These are phyloP conservation scores for Musca vetustissima DNA, from an alignment of 1,140 invertebrate genomes.

Conservation along the genomic window DNA sequence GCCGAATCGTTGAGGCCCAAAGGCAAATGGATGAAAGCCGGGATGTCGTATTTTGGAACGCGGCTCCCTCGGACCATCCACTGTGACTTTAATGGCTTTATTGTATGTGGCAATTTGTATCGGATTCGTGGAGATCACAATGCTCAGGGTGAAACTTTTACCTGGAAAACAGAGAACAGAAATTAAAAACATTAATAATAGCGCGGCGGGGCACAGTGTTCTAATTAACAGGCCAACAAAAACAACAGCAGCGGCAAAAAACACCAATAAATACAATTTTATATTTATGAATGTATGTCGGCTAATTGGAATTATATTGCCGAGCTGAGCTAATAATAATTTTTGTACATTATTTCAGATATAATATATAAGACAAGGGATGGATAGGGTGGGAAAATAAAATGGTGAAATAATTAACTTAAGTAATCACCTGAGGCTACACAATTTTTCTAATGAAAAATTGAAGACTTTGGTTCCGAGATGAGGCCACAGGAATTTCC, in stretches of 20 bases:
- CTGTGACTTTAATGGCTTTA: conserved; percentile 98
- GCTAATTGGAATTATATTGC: too few species aligned
- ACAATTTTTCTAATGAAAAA: too few species aligned
- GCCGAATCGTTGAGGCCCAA: conserved; percentile 76
- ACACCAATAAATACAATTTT: too few species aligned
- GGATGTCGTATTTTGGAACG: conserved; percentile 88
- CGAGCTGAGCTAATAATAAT: too few species aligned
- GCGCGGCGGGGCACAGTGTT: not conserved
- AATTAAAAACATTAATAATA: not conserved
- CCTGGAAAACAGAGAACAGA: conserved; percentile 72
- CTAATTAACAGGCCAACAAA: not conserved
- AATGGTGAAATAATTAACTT: too few species aligned
- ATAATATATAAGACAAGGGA: too few species aligned
- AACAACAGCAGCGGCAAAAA: not conserved
- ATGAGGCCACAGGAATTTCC: too few species aligned
- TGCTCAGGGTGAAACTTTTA: conserved; percentile 95
- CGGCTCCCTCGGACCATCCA: conserved; percentile 95
- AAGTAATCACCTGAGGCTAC: too few species aligned
- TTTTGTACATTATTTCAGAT: not conserved
- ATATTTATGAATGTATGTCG: too few species aligned
- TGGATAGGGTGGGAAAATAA: too few species aligned
- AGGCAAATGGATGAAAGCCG: conserved; percentile 83
- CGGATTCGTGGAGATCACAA: conserved; percentile 88
- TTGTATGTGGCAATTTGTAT: conserved; percentile 90
- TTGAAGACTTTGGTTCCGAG: too few species aligned